A percentile compares a stretch with the other conserved stretches of the same genome.
Evolutionary conservation across 2,113 vertebrate species (phyloP).

Genomic region (Cyprinus carpio): DNA sequence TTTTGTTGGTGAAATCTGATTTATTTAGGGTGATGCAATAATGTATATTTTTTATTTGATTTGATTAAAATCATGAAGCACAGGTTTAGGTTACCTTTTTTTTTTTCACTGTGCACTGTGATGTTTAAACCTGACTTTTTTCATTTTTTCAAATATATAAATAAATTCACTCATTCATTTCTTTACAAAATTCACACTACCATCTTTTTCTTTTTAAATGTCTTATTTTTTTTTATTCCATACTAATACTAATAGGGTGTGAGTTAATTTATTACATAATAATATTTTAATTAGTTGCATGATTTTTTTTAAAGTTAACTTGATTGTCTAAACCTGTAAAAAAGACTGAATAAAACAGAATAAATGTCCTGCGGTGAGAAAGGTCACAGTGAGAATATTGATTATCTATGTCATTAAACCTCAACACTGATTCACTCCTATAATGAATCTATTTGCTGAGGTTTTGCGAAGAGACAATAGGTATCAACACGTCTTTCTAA

Average conservation of each 20-base stretch:
- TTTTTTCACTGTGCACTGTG: not conserved
- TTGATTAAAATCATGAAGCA: too few species aligned
- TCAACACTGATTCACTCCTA: conserved; percentile 45
- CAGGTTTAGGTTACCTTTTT: too few species aligned
- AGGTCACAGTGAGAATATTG: conserved; percentile 63
- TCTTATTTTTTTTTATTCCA: not conserved
- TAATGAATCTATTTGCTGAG: conserved; percentile 59
- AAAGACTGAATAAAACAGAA: conserved; percentile 13
- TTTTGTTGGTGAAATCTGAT: too few species aligned
- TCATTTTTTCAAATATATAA: not conserved
- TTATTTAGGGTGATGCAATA: too few species aligned
- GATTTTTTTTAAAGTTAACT: not conserved
- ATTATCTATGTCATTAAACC: conserved; percentile 54
- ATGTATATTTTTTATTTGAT: too few species aligned
- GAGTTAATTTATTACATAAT: not conserved
- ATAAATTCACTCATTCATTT: not conserved
- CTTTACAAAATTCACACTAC: not conserved
- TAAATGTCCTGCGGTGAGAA: conserved; percentile 23
- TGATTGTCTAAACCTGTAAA: not conserved
- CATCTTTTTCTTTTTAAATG: not conserved
- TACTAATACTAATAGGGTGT: not conserved
- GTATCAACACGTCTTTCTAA: conserved; percentile 39
- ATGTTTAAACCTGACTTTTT: not conserved
- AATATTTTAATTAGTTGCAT: not conserved
- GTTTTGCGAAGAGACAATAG: conserved; percentile 18